Percentiles rank a stretch among this genome's conserved stretches.
Evolutionary conservation across 2,888 invertebrate species (phyloP).

Genomic region (Gerosis bhagava): DNA sequence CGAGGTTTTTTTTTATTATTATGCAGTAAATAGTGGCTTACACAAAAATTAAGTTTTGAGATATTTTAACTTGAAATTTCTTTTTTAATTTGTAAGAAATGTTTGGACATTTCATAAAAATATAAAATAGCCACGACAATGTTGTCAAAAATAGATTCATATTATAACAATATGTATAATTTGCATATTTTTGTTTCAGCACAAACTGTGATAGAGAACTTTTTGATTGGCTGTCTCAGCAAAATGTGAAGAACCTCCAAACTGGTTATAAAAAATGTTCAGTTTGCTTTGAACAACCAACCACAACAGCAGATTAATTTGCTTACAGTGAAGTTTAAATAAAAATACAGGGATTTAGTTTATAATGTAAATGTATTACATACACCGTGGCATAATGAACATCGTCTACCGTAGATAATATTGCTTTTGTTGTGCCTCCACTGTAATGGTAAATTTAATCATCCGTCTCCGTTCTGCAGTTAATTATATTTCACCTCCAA

Average conservation of each 20-base stretch:
- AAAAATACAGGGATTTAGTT: slow-evolving; percentile 81
- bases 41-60: no score
- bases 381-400: no score
- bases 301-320: slow-evolving; percentile 68
- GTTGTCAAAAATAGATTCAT: no score
- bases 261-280: slow-evolving; percentile 57
- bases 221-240: slow-evolving; percentile 82
- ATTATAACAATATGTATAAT: neutral
- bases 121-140: no score
- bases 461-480: slow-evolving; percentile 34
- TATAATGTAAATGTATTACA: slow-evolving; percentile 74
- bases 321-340: slow-evolving; percentile 69
- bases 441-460: slow-evolving; percentile 7
- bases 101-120: no score
- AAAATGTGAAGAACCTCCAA: slow-evolving; percentile 63
- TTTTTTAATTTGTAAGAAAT: no score
- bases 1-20: no score
- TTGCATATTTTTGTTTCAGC: slow-evolving; percentile 82
- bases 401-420: slow-evolving; percentile 12
- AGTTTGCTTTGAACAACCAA: slow-evolving; percentile 64
- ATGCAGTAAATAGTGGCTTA: no score
- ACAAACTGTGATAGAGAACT: slow-evolving; percentile 90
- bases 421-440: slow-evolving; percentile 6
- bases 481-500: slow-evolving; percentile 44
- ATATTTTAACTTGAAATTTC: no score